Evolutionary conservation across 2,888 invertebrate genomes (phyloP), one percentile per base, ranked within the genome.

Genomic region (Erannis defoliaria): DNA sequence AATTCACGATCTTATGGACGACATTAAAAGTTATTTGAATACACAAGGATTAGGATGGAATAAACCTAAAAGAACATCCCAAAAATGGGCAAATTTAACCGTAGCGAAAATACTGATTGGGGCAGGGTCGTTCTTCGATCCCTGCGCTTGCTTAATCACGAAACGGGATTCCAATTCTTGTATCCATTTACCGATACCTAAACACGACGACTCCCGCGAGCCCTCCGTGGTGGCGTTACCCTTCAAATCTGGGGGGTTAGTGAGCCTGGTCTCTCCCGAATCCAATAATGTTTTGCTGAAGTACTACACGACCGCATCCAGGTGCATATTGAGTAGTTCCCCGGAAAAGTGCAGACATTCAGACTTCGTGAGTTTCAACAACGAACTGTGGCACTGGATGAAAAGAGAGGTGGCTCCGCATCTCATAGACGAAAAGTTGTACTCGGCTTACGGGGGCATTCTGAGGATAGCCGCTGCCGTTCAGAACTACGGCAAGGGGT

Each of bases 311-410:
- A 85, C 88, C 0, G 90, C 85, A 0, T 76, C 89, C 1, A 81
- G 86, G 46, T 93, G 93, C 54, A 86, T 93, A 62, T 72, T 92
- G 53, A 76, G 74, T 1, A 84, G 73, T 50, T 91, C 93, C 1
- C 89, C 93, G 1, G 57, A 71, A 37, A 74, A 67, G 6, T 93
- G 93, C 67, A 83, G 91, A 0, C 90, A 90, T 66, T 60, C 78
- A 0, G 92, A 92, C 70, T 90, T 90, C 49, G 80, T 88, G 2
- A 88, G 81, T 68, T 91, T 91, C 50, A 90, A 92, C 64, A 89
- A 86, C 55, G 89, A 88, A 21, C 67, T 93, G 38, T 92, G 92
- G 91, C 86, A 88, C 61, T 93, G 91, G 91, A 86, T 93, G 89
- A 90, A 90, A 67, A 81, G 82, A 14, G 85, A 89, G 9, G 85